Evolutionary conservation across 2,113 vertebrate species (phyloP).

Genomic region (Progne subis): DNA sequence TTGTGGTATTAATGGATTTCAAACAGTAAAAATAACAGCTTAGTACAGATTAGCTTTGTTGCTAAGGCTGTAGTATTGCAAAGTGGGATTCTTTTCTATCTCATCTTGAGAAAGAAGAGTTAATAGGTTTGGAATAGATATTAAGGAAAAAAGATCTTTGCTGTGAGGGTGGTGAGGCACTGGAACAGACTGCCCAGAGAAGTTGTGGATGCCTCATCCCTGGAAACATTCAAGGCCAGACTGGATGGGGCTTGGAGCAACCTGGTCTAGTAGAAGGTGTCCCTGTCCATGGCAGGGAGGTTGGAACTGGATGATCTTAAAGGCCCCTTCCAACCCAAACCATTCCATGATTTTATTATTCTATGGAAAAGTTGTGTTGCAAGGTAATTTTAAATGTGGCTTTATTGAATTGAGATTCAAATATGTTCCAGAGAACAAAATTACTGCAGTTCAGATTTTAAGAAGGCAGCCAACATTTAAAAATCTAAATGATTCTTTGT

Average conservation of each 20-base stretch:
- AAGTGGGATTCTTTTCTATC: not conserved
- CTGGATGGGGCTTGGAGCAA: not conserved
- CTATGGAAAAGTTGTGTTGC: not conserved
- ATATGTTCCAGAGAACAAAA: not conserved
- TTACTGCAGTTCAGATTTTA: not conserved
- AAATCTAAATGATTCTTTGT: not conserved
- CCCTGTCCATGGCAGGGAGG: not conserved
- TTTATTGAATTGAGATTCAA: conserved; percentile 13
- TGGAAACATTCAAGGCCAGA: not conserved
- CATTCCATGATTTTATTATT: not conserved
- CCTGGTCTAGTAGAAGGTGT: not conserved
- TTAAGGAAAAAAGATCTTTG: not conserved
- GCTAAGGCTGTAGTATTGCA: not conserved
- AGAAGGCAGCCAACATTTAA: not conserved
- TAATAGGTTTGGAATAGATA: not conserved
- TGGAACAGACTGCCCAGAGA: not conserved
- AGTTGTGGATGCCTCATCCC: not conserved
- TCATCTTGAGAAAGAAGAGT: not conserved
- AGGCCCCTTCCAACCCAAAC: not conserved
- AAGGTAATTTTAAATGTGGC: not conserved
- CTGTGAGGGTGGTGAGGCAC: not conserved
- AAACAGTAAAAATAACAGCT: not conserved
- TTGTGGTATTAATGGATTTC: not conserved
- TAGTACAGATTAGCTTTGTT: not conserved
- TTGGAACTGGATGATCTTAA: not conserved